These are phyloP conservation scores for Conus betulinus DNA, from an alignment of 1,140 invertebrate genomes.

Conservation along the genomic window DNA sequence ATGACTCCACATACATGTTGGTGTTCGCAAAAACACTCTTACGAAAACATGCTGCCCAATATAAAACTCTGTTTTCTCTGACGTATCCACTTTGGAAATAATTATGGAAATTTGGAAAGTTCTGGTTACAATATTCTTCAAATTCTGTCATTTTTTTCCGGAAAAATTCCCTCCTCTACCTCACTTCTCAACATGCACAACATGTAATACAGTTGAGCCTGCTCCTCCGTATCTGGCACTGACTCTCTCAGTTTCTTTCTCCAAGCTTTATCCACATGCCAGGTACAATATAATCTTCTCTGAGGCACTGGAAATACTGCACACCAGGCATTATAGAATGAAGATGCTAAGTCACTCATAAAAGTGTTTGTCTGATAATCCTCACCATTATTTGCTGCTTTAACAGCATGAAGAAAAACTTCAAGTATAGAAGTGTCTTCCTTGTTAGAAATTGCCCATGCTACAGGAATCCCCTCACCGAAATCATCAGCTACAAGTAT, in stretches of 20 bases:
- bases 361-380: neutral
- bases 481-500: too few relatives aligned
- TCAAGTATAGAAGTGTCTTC: too few relatives aligned
- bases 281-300: neutral
- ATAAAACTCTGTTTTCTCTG: too few relatives aligned
- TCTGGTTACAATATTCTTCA: neutral
- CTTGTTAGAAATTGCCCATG: too few relatives aligned
- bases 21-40: neutral
- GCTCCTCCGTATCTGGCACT: too few relatives aligned
- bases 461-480: too few relatives aligned
- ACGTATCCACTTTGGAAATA: neutral
- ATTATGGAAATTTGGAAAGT: neutral
- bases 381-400: neutral
- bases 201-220: too few relatives aligned
- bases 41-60: slow-evolving; percentile 7
- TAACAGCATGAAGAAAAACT: neutral
- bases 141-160: neutral
- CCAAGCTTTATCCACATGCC: slow-evolving; percentile 4
- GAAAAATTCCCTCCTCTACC: neutral
- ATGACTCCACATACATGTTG: neutral
- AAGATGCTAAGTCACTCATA: slow-evolving; percentile 2
- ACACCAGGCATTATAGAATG: neutral
- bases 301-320: neutral
- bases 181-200: neutral
- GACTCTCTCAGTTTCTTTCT: neutral